Conservation (phyloP, 1,140 invertebrate genomes). For the Caenorhabditis inopinata region DNA sequence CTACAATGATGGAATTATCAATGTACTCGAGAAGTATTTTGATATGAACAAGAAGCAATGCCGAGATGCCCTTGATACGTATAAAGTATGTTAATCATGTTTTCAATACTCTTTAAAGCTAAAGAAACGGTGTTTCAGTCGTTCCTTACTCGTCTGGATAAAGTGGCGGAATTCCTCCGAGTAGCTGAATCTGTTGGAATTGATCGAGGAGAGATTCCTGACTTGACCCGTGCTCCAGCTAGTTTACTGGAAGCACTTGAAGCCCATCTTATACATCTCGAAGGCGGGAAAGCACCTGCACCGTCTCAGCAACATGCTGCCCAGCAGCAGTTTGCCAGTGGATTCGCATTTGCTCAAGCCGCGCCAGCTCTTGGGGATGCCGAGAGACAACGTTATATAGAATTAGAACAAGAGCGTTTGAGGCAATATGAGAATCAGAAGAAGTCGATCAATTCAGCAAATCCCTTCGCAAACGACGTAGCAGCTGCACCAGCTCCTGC, state of each 20-base stretch:
- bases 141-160: conserved; percentile 81
- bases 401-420: conserved; percentile 64
- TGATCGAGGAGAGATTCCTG: conserved; percentile 97
- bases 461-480: conserved; percentile 27
- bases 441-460: not conserved
- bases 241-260: conserved; percentile 94
- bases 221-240: conserved; percentile 95
- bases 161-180: conserved; percentile 96
- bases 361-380: conserved; percentile 54
- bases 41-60: conserved; percentile 99
- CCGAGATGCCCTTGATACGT: conserved; percentile 93
- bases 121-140: not conserved
- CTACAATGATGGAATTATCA: conserved; percentile 98
- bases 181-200: conserved; percentile 96
- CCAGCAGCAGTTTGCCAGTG: not conserved
- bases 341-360: conserved; percentile 39
- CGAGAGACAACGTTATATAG: conserved; percentile 60
- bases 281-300: conserved; percentile 68
- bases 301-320: conserved; percentile 36
- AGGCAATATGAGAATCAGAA: conserved; percentile 63
- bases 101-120: too few relatives aligned
- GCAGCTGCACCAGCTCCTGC: not conserved
- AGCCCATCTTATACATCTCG: conserved; percentile 86
- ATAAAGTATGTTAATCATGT: conserved; percentile 76
- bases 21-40: conserved; percentile 97